Conservation (phyloP, 2,113 vertebrate genomes). For the Theristicus caerulescens region DNA sequence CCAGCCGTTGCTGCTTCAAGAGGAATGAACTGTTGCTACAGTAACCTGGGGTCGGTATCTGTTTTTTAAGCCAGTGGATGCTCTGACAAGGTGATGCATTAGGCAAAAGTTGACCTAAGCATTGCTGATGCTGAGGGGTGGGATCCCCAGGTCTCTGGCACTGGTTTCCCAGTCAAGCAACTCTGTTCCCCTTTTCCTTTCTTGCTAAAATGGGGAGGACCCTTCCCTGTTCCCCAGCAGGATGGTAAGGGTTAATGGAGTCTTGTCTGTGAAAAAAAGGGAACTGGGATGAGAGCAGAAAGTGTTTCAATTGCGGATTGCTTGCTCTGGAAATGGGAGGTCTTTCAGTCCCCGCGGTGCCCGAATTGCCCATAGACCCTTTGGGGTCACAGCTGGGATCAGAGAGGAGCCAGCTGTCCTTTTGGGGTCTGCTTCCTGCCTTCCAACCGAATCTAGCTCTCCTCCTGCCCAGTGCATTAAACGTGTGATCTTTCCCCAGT, state of each 20-base stretch:
- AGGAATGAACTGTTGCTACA: background rate
- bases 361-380: background rate
- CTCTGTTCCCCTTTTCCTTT: background rate
- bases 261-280: background rate
- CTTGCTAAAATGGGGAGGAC: background rate
- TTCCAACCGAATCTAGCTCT: background rate
- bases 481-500: rapidly evolving
- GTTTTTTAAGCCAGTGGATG: background rate
- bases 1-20: background rate
- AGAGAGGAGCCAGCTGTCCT: background rate
- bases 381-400: background rate
- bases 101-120: background rate
- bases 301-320: background rate
- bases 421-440: background rate
- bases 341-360: background rate
- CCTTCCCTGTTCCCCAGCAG: background rate
- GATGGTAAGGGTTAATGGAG: background rate
- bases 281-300: background rate
- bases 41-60: background rate
- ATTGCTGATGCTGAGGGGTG: background rate
- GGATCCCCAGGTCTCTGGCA: conserved; percentile 40
- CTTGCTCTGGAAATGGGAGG: background rate
- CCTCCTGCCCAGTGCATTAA: background rate
- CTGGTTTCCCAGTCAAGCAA: background rate
- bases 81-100: background rate